phyloP scores from a whole-genome alignment of 2,797 vertebrate genomes.

The Mycteria americana region DNA sequence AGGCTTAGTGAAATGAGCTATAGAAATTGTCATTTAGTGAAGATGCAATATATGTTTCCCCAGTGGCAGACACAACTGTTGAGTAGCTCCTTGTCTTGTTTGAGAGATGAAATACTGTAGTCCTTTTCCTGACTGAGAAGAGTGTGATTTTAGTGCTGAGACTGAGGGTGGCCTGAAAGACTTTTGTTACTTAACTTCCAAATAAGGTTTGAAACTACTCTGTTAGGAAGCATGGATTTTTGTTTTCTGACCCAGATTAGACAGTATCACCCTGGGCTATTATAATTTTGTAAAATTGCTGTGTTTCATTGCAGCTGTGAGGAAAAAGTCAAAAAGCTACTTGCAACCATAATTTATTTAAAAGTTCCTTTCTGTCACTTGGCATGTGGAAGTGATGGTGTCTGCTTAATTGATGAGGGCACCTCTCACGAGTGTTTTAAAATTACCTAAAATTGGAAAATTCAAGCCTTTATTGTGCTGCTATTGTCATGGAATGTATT shows the following conservation, averaged over 20 bases:
- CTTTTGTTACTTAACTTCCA: not conserved
- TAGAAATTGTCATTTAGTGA: not conserved
- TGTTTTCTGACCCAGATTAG: not conserved
- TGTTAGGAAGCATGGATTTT: not conserved
- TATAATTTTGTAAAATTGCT: not conserved
- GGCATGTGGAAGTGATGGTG: rapidly evolving
- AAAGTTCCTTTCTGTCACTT: not conserved
- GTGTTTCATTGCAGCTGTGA: not conserved
- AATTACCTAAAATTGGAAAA: not conserved
- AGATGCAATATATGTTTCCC: not conserved
- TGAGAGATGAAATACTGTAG: not conserved
- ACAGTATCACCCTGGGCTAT: rapidly evolving
- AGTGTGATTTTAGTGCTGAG: not conserved
- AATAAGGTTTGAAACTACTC: not conserved
- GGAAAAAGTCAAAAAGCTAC: not conserved
- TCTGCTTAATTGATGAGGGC: not conserved
- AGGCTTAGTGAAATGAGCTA: not conserved
- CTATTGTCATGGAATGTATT: not conserved
- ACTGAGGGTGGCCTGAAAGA: not conserved
- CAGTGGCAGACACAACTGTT: not conserved
- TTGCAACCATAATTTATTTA: not conserved
- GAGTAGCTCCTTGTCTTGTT: not conserved
- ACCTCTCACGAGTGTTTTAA: not conserved
- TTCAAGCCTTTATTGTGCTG: not conserved
- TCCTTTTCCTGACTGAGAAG: not conserved